Evolutionary conservation across 1,140 invertebrate genomes (phyloP).

Genomic region (Radopholus similis): DNA sequence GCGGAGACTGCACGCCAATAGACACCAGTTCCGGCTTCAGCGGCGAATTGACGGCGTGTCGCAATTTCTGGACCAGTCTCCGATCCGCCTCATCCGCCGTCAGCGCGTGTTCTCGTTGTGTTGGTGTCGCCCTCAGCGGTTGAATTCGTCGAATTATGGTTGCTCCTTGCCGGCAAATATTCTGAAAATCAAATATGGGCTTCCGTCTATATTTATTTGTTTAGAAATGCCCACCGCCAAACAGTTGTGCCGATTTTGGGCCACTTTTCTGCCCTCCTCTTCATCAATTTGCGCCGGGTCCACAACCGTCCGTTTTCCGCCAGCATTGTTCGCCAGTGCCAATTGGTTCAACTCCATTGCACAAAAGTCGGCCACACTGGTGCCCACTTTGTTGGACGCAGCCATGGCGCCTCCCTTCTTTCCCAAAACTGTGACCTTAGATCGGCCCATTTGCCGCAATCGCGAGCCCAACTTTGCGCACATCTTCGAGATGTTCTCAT

Average conservation of each 20-base stretch:
- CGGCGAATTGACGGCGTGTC: not conserved
- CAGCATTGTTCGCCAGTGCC: not conserved
- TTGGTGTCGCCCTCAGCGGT: too few relatives aligned
- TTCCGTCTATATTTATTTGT: not conserved
- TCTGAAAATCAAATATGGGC: not conserved
- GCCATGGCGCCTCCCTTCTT: not conserved
- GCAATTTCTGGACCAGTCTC: not conserved
- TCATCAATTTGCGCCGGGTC: not conserved
- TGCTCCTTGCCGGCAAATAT: too few relatives aligned
- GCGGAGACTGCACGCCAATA: constrained; percentile 12
- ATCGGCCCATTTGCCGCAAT: constrained; percentile 1
- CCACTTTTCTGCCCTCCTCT: not conserved
- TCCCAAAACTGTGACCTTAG: too few relatives aligned
- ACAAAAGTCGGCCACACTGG: constrained; percentile 8
- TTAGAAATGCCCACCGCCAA: not conserved
- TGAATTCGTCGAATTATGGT: too few relatives aligned
- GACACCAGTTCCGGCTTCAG: constrained; percentile 13
- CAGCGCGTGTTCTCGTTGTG: too few relatives aligned
- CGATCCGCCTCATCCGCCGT: not conserved
- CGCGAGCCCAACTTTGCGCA: not conserved
- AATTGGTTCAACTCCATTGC: constrained; percentile 15
- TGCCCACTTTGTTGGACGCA: not conserved
- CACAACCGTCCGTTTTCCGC: not conserved
- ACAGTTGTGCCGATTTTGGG: not conserved
- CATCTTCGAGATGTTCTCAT: constrained; percentile 12